phyloP scores from a whole-genome alignment of 2,888 invertebrate genomes.

The Periphyllus acericola region DNA sequence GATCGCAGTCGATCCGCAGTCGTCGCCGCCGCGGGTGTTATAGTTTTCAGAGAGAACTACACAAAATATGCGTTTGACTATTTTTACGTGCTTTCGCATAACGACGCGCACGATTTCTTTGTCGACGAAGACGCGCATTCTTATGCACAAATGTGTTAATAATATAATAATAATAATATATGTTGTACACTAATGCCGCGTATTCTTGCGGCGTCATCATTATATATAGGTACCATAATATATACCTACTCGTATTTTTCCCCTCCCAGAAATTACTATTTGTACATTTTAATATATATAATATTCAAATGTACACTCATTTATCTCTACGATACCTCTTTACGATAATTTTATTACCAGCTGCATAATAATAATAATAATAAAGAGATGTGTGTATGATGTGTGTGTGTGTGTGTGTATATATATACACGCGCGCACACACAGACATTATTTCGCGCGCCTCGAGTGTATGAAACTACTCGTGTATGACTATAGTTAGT shows the following conservation, averaged over 20 bases:
- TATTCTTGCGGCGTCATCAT: too few relatives aligned
- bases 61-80: background rate
- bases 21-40: background rate
- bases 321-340: background rate
- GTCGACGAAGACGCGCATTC: background rate
- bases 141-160: background rate
- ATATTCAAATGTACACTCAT: background rate
- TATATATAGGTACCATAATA: too few relatives aligned
- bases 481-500: constrained; percentile 36
- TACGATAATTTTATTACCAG: background rate
- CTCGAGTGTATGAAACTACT: constrained; percentile 12
- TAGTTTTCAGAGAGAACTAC: background rate
- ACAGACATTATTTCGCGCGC: constrained; percentile 30
- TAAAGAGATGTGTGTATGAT: background rate
- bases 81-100: constrained; percentile 5
- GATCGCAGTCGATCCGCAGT: background rate
- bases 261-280: background rate
- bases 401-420: too few relatives aligned
- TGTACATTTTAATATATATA: background rate
- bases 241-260: background rate
- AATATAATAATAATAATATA: too few relatives aligned
- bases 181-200: too few relatives aligned
- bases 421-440: background rate
- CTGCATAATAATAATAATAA: background rate
- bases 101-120: background rate